Evolutionary conservation across 1,140 invertebrate genomes (phyloP), one percentile per base, ranked within the genome.

Genomic region (Teleopsis dalmanni): DNA sequence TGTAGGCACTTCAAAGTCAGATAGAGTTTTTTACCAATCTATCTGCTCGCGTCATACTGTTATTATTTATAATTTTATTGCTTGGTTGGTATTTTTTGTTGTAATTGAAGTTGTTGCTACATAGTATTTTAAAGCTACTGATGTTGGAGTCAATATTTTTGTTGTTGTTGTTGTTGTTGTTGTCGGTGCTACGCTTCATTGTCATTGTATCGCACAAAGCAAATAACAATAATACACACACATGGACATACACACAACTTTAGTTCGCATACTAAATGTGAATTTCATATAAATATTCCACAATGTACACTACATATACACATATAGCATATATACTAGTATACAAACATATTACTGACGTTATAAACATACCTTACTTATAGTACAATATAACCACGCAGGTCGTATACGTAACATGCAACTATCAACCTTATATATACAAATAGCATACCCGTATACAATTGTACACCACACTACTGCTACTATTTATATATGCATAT

Each of bases 271-370:
- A n/a, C n/a, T n/a, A n/a, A n/a, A 42, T 18, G 38, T 41, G 5
- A 14, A 43, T 31, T 25, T 18, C 27, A 21, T 21, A 31, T 29
- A 43, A 31, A 43, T 43, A 29, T 43, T 43, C 41, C 41, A 27
- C 22, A 14, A 25, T 11, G n/a, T 18, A 43, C 13, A 18, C 41
- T 19, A 29, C 16, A 29, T 29, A 13, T 29, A 29, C 27, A 29
- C 13, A 29, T 13, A 29, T 29, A 29, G 27, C 13, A 29, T 29
- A 29, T 29, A 13, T 8, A 29, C 13, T 8, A 29, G 27, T 29
- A 29, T 13, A 29, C 13, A 29, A 13, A 13, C 13, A 29, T 29
- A 29, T 8, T 29, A n/a, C n/a, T n/a, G n/a, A n/a, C n/a, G n/a
- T n/a, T n/a, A n/a, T n/a, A n/a, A n/a, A n/a, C n/a, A n/a, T n/a